Conservation (phyloP, 2,113 vertebrate genomes). For the Ctenodactylus gundi region DNA sequence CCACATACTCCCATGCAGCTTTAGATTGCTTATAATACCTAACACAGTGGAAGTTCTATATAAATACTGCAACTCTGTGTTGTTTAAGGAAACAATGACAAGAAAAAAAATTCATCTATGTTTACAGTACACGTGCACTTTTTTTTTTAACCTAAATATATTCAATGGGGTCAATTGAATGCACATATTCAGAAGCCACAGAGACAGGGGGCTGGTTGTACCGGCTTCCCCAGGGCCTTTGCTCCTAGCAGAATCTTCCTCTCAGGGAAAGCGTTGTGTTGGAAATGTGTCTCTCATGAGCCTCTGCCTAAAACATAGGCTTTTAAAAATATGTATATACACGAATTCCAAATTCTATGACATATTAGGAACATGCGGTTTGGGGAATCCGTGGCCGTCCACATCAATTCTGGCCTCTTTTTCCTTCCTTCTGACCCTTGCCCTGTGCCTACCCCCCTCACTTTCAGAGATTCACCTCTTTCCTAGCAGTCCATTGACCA, state of each 20-base stretch:
- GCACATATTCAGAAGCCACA: no score
- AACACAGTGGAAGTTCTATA: not conserved
- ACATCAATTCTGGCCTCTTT: no score
- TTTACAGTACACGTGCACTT: not conserved
- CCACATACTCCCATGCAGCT: not conserved
- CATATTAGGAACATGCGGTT: no score
- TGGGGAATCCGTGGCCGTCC: no score
- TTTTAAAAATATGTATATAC: no score
- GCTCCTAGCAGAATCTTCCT: fast-evolving
- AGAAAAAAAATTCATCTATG: not conserved
- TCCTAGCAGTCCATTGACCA: no score
- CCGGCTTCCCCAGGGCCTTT: not conserved
- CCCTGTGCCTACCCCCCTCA: no score
- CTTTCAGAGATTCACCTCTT: no score
- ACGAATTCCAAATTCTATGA: no score
- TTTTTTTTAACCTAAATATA: not conserved
- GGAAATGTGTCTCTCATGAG: not conserved
- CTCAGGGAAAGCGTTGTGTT: not conserved
- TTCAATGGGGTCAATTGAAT: not conserved
- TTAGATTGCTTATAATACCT: not conserved
- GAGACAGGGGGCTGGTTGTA: not conserved
- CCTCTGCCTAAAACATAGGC: not conserved
- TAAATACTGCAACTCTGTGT: not conserved
- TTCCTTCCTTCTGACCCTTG: no score
- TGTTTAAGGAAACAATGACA: not conserved